Evolutionary conservation across 30 jellyfish, hydroid and myxozoan genomes (phyloP).

Genomic region (Sanderia malayensis): DNA sequence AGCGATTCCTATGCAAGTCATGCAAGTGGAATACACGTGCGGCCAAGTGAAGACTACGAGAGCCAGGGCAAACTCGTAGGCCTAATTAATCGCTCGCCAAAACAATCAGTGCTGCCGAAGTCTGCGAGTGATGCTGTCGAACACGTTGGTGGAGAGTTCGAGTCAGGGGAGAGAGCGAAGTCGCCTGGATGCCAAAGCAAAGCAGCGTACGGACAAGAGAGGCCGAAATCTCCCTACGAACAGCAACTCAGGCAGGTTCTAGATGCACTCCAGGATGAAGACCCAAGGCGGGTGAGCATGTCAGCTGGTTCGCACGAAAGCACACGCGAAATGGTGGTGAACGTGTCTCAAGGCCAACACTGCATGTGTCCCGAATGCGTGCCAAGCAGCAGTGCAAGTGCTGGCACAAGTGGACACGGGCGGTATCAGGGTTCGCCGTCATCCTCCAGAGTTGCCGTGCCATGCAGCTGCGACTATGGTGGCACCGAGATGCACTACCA

Average conservation of each 20-base stretch:
- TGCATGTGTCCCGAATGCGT: constrained; percentile 74
- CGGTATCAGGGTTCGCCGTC: constrained; percentile 51
- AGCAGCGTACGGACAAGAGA: constrained; percentile 40
- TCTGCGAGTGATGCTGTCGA: constrained; percentile 12
- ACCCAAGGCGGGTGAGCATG: constrained; percentile 49
- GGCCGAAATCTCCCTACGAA: constrained; percentile 92
- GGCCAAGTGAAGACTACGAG: constrained; percentile 45
- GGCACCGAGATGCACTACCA: constrained; percentile 50
- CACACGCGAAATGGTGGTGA: background rate
- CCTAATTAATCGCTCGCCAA: constrained; percentile 42
- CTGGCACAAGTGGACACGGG: constrained; percentile 32
- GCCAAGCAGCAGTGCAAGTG: constrained; percentile 25
- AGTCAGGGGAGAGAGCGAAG: constrained; percentile 23
- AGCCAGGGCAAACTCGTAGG: constrained; percentile 28
- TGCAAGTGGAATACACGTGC: constrained; percentile 13
- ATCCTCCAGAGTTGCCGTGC: constrained; percentile 20
- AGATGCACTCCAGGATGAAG: constrained; percentile 92
- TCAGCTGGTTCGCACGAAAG: constrained; percentile 44
- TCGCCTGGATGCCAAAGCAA: constrained; percentile 35
- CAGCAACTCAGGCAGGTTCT: constrained; percentile 92
- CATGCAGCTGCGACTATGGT: constrained; percentile 43
- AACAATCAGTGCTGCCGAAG: background rate
- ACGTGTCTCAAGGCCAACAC: constrained; percentile 34
- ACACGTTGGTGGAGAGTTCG: constrained; percentile 15
- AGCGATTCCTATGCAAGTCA: constrained; percentile 30